Evolutionary conservation across 2,113 vertebrate genomes (phyloP), one percentile per base, ranked within the genome.

Genomic region (Planiliza haematocheilus): DNA sequence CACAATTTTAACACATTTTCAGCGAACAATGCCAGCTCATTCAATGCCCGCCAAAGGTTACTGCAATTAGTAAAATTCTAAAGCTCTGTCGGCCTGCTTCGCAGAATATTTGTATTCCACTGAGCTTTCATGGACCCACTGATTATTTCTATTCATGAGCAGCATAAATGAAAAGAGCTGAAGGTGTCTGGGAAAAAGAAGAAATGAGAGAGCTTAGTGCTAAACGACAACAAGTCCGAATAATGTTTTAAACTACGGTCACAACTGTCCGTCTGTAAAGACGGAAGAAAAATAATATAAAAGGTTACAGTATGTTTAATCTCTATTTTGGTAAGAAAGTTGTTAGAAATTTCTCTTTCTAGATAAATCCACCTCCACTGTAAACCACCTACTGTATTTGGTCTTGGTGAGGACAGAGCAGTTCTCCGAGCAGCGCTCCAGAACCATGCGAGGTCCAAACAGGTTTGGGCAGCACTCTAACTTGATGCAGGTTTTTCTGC

Each of bases 341-440:
- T n/a, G n/a, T 21, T 46, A 76, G 34, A 1, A 37, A 10, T 21
- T 36, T 1, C 7, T 30, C 24, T 30, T 5, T 30, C 24, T 5
- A 30, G 34, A 59, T 48, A 30, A 59, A 68, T 43, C 4, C 41
- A 30, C 24, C 24, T 30, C 24, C 24, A 30, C 36, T 61, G 46
- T 13, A 60, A 57, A 24, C 8, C 56, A 95, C 98, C 90, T 90
- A 99, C 98, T 99, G 93, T 99, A 99, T 94, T 98, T 98, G 69
- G 98, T 99, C 94, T 99, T 99, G 84, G 98, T 99, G 83, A 99
- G 94, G 74, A 98, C 95, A 21, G 96, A 99, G 89, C 98, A 99
- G 90, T 99, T 99, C 88, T 99, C 98, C 3, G 97, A 97, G 89
- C 98, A 99, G 68, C 90, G 96, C 53, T 98, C 97, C 88, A 97